Percentiles rank a stretch among this genome's conserved stretches.
phyloP scores from a whole-genome alignment of 2,888 invertebrate genomes.

The Caenorhabditis macrosperma region DNA sequence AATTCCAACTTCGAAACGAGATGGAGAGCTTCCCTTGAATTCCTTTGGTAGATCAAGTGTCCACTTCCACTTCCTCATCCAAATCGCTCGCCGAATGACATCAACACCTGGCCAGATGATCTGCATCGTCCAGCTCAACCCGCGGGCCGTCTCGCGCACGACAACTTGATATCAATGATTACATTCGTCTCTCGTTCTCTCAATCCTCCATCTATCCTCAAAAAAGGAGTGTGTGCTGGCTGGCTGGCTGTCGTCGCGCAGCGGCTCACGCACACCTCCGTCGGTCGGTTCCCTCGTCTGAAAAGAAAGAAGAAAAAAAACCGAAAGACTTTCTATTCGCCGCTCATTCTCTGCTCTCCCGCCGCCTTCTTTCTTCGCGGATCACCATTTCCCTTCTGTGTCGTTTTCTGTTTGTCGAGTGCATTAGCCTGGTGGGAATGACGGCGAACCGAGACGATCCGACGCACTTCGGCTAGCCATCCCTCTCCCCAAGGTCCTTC shows the following conservation, averaged over 20 bases:
- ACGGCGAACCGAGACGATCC: neutral
- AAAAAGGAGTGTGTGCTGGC: conserved; percentile 33
- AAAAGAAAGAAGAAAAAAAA: too few relatives aligned
- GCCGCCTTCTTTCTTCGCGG: neutral
- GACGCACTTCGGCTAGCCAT: neutral
- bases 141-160: neutral
- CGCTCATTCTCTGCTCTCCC: neutral
- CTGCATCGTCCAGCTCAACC: neutral
- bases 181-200: too few relatives aligned
- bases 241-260: neutral
- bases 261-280: conserved; percentile 13
- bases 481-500: neutral
- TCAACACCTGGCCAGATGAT: conserved; percentile 14
- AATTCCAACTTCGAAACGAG: too few relatives aligned
- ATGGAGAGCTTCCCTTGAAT: too few relatives aligned
- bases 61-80: too few relatives aligned
- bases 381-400: neutral
- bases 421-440: neutral
- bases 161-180: conserved; percentile 49
- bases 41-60: too few relatives aligned
- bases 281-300: too few relatives aligned
- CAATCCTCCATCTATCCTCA: conserved; percentile 35
- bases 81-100: too few relatives aligned
- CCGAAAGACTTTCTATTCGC: too few relatives aligned
- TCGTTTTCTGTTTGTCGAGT: neutral